Conservation (phyloP, 2,888 invertebrate species). For the Brenthis daphne region DNA sequence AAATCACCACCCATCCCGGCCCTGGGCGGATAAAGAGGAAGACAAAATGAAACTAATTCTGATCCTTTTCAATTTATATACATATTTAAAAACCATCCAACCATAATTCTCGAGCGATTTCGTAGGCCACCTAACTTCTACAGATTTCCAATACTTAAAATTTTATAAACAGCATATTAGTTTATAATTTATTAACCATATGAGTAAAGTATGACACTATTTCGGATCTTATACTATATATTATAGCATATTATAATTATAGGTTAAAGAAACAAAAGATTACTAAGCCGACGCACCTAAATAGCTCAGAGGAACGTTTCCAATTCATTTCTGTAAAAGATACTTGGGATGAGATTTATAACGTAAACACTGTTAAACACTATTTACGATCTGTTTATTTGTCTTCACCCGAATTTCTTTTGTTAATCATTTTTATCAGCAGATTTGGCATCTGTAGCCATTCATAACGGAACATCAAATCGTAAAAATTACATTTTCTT, state of each 20-base stretch:
- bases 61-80: no score
- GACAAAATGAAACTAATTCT: no score
- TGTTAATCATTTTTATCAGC: conserved; percentile 48
- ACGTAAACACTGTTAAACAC: conserved; percentile 44
- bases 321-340: conserved; percentile 32
- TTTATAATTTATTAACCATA: no score
- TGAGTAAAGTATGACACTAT: no score
- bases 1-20: no score
- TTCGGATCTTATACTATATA: no score
- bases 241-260: background rate
- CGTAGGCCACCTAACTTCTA: no score
- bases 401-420: conserved; percentile 37
- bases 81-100: no score
- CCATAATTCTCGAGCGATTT: no score
- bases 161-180: no score
- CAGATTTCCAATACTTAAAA: no score
- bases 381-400: conserved; percentile 48
- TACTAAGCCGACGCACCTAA: background rate
- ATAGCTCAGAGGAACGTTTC: conserved; percentile 22
- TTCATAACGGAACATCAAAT: conserved; percentile 25
- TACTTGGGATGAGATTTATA: conserved; percentile 43
- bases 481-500: conserved; percentile 3
- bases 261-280: background rate
- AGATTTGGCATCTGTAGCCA: conserved; percentile 30
- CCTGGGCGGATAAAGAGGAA: no score